Evolutionary conservation across 1,140 invertebrate species (phyloP).

Genomic region (Euura lappo): DNA sequence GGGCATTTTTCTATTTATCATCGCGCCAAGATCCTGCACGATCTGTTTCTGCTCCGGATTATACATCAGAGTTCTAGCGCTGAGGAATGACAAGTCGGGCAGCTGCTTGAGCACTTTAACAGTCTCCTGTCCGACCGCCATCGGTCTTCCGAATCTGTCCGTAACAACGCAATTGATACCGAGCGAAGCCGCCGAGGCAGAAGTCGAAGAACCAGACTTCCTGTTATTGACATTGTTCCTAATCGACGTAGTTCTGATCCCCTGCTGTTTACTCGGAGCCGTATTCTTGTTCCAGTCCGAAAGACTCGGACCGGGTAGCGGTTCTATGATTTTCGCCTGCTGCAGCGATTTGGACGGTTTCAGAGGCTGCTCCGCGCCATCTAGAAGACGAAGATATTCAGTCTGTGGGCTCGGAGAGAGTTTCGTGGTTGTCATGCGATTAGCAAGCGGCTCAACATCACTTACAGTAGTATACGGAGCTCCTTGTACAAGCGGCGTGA

Average conservation of each 20-base stretch:
- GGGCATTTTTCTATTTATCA: slow-evolving; percentile 60
- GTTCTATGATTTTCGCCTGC: slow-evolving; percentile 50
- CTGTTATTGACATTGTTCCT: slow-evolving; percentile 33
- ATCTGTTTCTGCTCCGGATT: slow-evolving; percentile 57
- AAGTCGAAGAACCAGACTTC: slow-evolving; percentile 28
- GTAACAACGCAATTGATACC: slow-evolving; percentile 44
- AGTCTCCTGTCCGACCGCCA: slow-evolving; percentile 49
- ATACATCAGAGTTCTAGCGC: slow-evolving; percentile 53
- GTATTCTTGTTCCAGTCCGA: slow-evolving; percentile 43
- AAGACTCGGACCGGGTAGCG: slow-evolving; percentile 49
- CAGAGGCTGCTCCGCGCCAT: background rate
- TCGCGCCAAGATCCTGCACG: slow-evolving; percentile 53
- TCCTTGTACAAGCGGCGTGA: slow-evolving; percentile 57
- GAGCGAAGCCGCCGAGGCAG: slow-evolving; percentile 28
- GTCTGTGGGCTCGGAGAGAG: background rate
- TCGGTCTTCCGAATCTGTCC: slow-evolving; percentile 52
- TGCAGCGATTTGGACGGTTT: slow-evolving; percentile 26
- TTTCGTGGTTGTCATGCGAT: slow-evolving; percentile 17
- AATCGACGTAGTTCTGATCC: slow-evolving; percentile 15
- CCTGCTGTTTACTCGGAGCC: background rate
- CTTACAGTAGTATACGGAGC: slow-evolving; percentile 58
- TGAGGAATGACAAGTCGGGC: slow-evolving; percentile 55
- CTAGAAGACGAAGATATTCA: background rate
- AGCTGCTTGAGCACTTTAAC: slow-evolving; percentile 53
- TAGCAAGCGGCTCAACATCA: slow-evolving; percentile 34